Evolutionary conservation across 2,113 vertebrate species (phyloP), one percentile per base, ranked within the genome.

Genomic region (Gorsachius goisagi): DNA sequence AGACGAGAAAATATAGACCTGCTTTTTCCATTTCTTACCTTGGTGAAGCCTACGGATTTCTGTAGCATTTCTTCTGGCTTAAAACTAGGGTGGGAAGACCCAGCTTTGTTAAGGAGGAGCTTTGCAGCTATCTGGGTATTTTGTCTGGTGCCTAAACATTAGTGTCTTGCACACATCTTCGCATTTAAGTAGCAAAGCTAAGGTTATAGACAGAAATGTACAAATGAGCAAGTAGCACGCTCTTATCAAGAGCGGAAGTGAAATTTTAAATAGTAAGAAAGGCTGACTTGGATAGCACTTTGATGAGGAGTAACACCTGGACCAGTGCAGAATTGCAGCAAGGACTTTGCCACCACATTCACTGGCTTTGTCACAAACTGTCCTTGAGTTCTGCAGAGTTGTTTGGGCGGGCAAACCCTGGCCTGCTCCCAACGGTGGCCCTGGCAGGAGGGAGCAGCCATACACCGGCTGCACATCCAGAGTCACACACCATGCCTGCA

Each of bases 401-500:
- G 13, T 27, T 21, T 16, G 32, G 20, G 13, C n/a, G n/a, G n/a
- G 37, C 39, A 64, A 53, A 44, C 26, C 15, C 50, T 17, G 45
- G 6, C 47, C 56, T 28, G 18, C 33, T 37, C 2, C 0, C 8
- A 7, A 18, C 4, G 3, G 37, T 24, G 14, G n/a, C 49, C 49
- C 44, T 15, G 15, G 47, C 76, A 74, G 60, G 32, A 77, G 24
- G 17, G 15, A 81, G 35, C 50, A 59, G 37, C n/a, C 4, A 0
- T 12, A 26, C 10, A 1, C 9, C 6, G 30, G 5, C 55, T 8
- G 18, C 41, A 22, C 0, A 1, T 41, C 53, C 5, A 0, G 19
- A 58, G 41, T 4, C 49, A 45, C 0, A 1, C 11, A 11, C 27
- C 37, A 23, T 7, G 27, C 41, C 41, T 2, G 0, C 33, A 33